Base-by-base conservation (phyloP, 2,797 vertebrate species). In the Miichthys miiuy region DNA sequence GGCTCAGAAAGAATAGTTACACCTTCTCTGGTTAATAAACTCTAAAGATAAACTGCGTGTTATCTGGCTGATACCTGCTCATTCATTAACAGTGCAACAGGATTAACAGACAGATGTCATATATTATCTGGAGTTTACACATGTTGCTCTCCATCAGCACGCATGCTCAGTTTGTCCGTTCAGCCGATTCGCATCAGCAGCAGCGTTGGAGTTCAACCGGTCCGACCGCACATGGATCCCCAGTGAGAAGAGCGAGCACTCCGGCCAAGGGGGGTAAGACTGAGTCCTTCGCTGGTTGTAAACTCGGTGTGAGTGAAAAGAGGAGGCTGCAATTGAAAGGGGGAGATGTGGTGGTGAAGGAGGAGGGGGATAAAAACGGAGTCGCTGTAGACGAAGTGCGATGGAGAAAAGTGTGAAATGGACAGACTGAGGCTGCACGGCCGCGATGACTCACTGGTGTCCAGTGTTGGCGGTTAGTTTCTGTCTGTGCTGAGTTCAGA, bases 101-200 rank as follows among this genome's bases (percentile, higher is more conserved):
- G 23, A 14, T 72, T 56, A 70, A 23, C 23, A 41, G 13, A 25
- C 55, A 48, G 11, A n/a, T 67, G 47, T 13, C 57, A 66, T 17
- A 6, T 25, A 2, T 12, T 27, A 25, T 57, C 14, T 0, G 6
- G 21, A 9, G 58, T 61, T 23, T 17, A 13, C 11, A 30, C 0
- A 1, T 18, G 30, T 68, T 18, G 34, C 10, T 6, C 20, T 20
- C 1, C 46, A 12, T 54, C 25, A 17, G 1, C 47, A 16, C 91
- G 91, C 92, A 92, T 93, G 92, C 92, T 55, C 92, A 89, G 84
- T 90, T 71, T 25, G 12, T 66, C 60, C 3, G 8, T 6, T 67
- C 66, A 1, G 11, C 67, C 65, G 75, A 74, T 78, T 74, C 52
- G 10, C 86, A 85, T 66, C 90, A 71, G 56, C 77, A 23, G 77